Percentiles rank a stretch among this genome's conserved stretches.
Evolutionary conservation across 2,113 vertebrate genomes (phyloP).

Genomic region (Sula dactylatra): DNA sequence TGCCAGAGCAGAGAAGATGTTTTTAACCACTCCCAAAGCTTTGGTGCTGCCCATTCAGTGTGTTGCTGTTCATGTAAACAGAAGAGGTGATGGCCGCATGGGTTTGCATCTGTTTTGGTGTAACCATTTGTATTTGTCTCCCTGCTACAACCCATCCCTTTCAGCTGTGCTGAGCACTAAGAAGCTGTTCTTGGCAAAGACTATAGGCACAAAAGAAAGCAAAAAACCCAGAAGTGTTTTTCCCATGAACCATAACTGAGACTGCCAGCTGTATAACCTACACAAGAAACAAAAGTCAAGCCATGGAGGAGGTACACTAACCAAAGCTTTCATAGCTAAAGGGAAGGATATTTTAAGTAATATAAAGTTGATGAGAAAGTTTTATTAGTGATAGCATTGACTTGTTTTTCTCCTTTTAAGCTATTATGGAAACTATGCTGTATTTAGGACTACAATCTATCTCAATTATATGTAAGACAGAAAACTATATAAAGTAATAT

Average conservation of each 20-base stretch:
- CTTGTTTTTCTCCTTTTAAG: neutral
- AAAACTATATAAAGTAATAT: neutral
- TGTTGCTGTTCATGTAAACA: neutral
- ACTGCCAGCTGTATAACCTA: neutral
- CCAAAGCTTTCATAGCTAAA: neutral
- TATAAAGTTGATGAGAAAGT: neutral
- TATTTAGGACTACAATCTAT: neutral
- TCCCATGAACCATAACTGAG: neutral
- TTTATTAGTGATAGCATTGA: neutral
- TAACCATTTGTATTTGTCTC: neutral
- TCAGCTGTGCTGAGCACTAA: neutral
- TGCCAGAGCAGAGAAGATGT: neutral
- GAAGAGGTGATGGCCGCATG: neutral
- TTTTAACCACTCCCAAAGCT: neutral
- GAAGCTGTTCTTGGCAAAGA: neutral
- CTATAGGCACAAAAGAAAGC: neutral
- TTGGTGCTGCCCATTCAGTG: neutral
- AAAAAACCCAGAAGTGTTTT: neutral
- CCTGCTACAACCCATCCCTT: neutral
- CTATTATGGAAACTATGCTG: neutral
- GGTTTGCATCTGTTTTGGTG: neutral
- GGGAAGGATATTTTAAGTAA: neutral
- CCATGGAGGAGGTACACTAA: accelerated
- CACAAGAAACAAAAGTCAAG: neutral
- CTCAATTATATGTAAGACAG: neutral